phyloP scores from a whole-genome alignment of 2,113 vertebrate genomes.

The Aldabrachelys gigantea region DNA sequence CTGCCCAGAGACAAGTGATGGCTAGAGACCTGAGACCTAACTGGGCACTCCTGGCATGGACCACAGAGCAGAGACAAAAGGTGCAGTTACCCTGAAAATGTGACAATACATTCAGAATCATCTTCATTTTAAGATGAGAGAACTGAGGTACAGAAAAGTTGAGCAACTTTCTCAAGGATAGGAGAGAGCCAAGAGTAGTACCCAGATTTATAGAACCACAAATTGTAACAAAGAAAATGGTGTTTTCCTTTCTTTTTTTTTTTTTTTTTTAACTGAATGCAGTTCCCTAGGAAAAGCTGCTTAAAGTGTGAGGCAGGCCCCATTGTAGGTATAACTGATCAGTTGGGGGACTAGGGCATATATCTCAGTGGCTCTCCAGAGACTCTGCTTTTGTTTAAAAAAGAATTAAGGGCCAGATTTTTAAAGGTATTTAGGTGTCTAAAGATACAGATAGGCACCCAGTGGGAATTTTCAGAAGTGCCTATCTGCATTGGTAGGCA shows the following conservation, averaged over 20 bases:
- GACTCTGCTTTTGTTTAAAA: neutral
- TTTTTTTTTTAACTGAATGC: neutral
- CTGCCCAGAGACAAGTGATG: neutral
- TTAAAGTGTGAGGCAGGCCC: too few relatives aligned
- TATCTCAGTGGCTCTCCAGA: neutral
- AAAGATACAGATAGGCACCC: neutral
- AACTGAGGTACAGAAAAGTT: too few relatives aligned
- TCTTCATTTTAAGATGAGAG: neutral
- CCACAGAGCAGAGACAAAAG: neutral
- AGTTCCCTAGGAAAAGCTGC: neutral
- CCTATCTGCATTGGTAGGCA: neutral
- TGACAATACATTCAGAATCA: neutral
- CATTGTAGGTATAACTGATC: neutral
- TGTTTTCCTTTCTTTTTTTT: neutral
- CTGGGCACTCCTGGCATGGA: neutral
- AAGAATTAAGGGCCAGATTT: neutral
- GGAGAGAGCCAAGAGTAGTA: neutral
- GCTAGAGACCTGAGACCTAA: neutral
- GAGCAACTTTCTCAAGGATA: too few relatives aligned
- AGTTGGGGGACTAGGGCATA: neutral
- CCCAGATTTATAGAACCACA: neutral
- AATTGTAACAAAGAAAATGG: neutral
- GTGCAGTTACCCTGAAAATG: neutral
- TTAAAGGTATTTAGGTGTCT: neutral
- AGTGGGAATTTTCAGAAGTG: neutral